Base-by-base conservation (phyloP, 2,888 invertebrate genomes). In the Cataglyphis livida region DNA sequence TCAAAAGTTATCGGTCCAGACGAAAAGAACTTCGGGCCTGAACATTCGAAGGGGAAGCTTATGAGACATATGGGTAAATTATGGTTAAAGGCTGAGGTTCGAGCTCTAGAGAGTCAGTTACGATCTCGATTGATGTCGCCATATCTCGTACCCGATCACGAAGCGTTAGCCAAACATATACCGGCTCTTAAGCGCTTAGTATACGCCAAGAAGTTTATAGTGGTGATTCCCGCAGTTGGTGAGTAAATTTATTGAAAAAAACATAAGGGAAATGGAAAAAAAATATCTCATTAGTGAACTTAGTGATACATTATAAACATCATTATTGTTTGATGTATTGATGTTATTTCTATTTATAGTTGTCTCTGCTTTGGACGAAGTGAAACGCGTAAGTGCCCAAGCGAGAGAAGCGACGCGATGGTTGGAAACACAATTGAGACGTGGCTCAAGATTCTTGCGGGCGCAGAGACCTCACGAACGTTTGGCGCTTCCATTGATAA, bases 381-480 rank as follows among this genome's bases (percentile, higher is more conserved):
- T 98, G 91, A 99, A 99, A 95, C 97, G 98, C 84, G 97, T 97
- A 88, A 97, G 97, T 91, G 96, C 97, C 87, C 96, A 97, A 86
- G 98, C 98, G 0, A 96, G 99, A 74, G 98, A 98, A 93, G 98
- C 98, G 4, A 99, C 98, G 84, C 97, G 99, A 88, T 99, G 98
- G 98, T 95, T 99, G 87, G 99, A 99, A 95, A 95, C 96, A 54
- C 98, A 98, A 93, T 96, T 99, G 87, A 97, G 97, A 89, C 97
- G 97, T 86, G 99, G 99, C 15, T 98, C 98, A 90, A 96, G 98
- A 87, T 98, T 97, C 94, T 95, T 99, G 91, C 96, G 98, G 88
- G 97, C 98, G 0, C 99, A 99, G 95, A 96, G 98, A 32, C 96
- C 97, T 25, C 97, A 97, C 84, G 98, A 99, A 95, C 96, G 97